Base-by-base conservation (phyloP, 2,888 invertebrate species). In the Furcula furcula region DNA sequence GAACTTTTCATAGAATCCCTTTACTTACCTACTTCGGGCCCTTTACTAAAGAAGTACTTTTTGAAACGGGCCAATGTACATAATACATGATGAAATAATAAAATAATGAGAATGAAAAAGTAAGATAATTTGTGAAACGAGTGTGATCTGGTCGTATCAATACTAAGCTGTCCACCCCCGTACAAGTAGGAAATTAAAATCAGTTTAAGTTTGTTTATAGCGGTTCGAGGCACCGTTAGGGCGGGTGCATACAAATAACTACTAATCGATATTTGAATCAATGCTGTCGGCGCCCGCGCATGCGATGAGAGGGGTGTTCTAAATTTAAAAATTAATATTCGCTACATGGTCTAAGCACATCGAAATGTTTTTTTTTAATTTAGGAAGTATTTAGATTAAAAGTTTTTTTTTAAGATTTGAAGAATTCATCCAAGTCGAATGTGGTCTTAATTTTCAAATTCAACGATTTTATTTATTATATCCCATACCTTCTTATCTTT, bases 191-290 rank as follows among this genome's bases (percentile, higher is more conserved):
- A 74, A 78, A 80, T 80, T 76, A 76, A 71, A 77, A 79, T 79
- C 76, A 72, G 78, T 77, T 72, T 67, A 72, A 74, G 68, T 67
- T 74, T 69, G 76, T 78, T 77, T 77, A 80, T 63, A 45, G 58
- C 34, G 46, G 46, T 53, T 45, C 46, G 54, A 44, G 44, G 65
- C 53, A 67, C 81, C 79, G 78, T 77, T 77, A 77, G 63, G 65
- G 65, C 62, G 68, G 64, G 57, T 48, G 62, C 68, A 58, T 72
- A 75, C 72, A 71, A 74, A 76, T 76, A 73, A 74, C 71, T 32
- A 65, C 71, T 76, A 76, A 80, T 79, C 78, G 76, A 76, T 76
- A 72, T 65, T 62, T 45, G 59, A 60, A 72, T 73, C 72, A 59
- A 58, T 54, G 41, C 40, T 14, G 26, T n/a, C 44, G 44, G 32